A percentile compares a stretch with the other conserved stretches of the same genome.
Evolutionary conservation across 1,140 invertebrate genomes (phyloP).

Genomic region (Procambarus clarkii): DNA sequence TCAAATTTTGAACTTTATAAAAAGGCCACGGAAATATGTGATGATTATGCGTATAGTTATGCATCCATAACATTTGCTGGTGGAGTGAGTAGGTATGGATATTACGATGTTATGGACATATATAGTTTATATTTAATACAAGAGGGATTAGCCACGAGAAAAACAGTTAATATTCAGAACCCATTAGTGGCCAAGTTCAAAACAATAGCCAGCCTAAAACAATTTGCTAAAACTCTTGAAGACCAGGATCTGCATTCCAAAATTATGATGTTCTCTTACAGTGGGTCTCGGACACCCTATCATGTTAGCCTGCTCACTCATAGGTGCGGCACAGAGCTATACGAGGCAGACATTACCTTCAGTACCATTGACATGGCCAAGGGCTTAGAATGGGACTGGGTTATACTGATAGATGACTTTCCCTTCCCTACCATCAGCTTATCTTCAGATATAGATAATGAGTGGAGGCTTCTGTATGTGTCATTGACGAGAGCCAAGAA

Average conservation of each 20-base stretch:
- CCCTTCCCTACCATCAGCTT: background rate
- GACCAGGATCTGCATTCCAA: conserved; percentile 63
- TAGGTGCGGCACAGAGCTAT: conserved; percentile 4
- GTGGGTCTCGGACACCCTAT: background rate
- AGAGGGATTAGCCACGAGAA: conserved; percentile 4
- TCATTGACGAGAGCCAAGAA: conserved; percentile 68
- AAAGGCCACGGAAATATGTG: background rate
- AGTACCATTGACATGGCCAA: conserved; percentile 71
- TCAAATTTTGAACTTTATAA: conserved; percentile 33
- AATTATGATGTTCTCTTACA: conserved; percentile 59
- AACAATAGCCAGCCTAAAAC: background rate
- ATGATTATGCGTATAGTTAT: background rate
- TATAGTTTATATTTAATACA: conserved; percentile 16
- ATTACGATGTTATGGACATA: conserved; percentile 28
- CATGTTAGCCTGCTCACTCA: conserved; percentile 35
- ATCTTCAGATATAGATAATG: conserved; percentile 20
- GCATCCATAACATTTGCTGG: conserved; percentile 33
- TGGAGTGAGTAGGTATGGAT: conserved; percentile 40
- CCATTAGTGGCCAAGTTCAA: conserved; percentile 21
- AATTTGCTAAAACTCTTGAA: conserved; percentile 29
- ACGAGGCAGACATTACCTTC: conserved; percentile 59
- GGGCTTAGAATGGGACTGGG: conserved; percentile 71
- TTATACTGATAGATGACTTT: conserved; percentile 64
- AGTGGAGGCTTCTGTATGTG: conserved; percentile 70
- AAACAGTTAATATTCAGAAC: conserved; percentile 32